Base-by-base conservation (phyloP, 2,113 vertebrate species). In the Hydrolagus affinis region DNA sequence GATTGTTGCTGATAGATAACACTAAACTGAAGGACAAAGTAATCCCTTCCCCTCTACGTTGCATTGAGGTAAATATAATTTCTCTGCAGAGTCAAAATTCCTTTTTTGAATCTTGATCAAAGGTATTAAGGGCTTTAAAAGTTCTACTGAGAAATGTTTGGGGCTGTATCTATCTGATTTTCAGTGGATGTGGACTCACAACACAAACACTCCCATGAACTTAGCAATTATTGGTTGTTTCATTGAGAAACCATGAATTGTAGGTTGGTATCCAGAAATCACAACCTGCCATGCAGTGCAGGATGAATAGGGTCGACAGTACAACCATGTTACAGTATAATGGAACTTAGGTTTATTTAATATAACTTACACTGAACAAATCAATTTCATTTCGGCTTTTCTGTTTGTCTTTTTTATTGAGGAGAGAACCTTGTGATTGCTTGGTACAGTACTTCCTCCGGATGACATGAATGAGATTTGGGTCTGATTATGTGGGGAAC, bases 1-100 rank as follows among this genome's bases (percentile, higher is more conserved):
- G 96, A 57, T 87, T 96, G 86, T 89, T 97, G 86, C 89, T 96
- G 14, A 92, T 97, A 66, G 94, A 96, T 87, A 92, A 93, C 25
- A 93, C 91, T 70, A 89, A 89, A 86, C 89, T 96, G 21, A 96
- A 94, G 90, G 88, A 92, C 68, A 94, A 92, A 74, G 88, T 96
- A 19, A 91, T 90, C 77, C 93, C 94, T 76, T 96, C 94, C 21
- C 93, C 94, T 0, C 87, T 93, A 23, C 86, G 88, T 72, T 95
- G 94, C 87, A 90, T 95, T 69, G 91, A 96, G 93, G 95, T 96
- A 88, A 94, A 76, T 85, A 73, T 0, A 21, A 25, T n/a, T 28
- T 9, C 23, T 68, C 66, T 83, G 14, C 44, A 44, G 44, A 44
- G 44, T 68, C 15, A 68, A 64, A 30, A 64, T 28, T 60, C 44